These are phyloP conservation scores for Sebastes itinus DNA, from an alignment of 2,797 vertebrate species.

Conservation along the genomic window DNA sequence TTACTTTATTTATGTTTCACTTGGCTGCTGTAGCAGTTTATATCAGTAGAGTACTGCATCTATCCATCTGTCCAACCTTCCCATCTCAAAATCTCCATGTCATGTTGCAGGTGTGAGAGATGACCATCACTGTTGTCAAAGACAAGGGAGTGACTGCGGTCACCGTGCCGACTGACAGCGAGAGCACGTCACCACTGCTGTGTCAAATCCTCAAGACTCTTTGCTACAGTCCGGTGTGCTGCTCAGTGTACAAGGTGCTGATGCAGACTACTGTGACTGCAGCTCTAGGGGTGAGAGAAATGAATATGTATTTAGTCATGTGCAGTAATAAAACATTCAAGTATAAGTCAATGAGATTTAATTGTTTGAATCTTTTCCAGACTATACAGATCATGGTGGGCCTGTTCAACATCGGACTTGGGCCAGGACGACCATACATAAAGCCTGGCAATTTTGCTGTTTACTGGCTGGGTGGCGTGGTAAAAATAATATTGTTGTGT, in stretches of 20 bases:
- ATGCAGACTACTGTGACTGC: fast-evolving
- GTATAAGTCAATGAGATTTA: too few species aligned
- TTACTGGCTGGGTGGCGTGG: too few species aligned
- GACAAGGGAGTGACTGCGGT: background rate
- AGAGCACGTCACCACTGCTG: background rate
- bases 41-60: fast-evolving
- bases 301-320: fast-evolving
- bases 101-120: background rate
- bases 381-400: too few species aligned
- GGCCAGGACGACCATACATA: too few species aligned
- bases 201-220: background rate
- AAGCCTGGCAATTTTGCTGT: too few species aligned
- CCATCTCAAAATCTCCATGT: background rate
- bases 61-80: background rate
- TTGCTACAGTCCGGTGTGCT: background rate
- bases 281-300: background rate
- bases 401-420: too few species aligned
- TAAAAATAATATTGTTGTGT: too few species aligned
- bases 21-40: too few species aligned
- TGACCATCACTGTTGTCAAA: background rate
- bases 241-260: background rate
- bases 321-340: background rate
- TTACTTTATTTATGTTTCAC: background rate
- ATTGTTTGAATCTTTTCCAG: too few species aligned
- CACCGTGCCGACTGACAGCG: background rate